Conservation (phyloP, 2,888 invertebrate species). For the Pegoplata infirma region DNA sequence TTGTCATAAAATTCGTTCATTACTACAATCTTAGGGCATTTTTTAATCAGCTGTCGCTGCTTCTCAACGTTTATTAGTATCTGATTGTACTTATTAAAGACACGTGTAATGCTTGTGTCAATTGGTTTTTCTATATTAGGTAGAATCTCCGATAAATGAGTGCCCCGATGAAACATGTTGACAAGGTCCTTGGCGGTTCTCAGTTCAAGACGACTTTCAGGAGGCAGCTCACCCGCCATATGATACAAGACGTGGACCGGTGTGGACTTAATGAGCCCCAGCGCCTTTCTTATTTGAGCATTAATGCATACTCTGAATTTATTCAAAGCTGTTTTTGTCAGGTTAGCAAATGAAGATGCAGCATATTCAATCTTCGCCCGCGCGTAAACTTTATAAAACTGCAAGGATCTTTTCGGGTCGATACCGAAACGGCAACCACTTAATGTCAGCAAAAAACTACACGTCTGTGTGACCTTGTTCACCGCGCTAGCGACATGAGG, state of each 20-base stretch:
- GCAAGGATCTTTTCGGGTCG: neutral
- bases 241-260: neutral
- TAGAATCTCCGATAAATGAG: no score
- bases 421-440: neutral
- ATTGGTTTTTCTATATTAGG: no score
- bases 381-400: neutral
- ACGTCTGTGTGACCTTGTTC: neutral
- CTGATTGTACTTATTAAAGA: no score
- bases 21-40: no score
- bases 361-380: constrained; percentile 1
- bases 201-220: neutral
- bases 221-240: neutral
- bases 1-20: no score
- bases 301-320: neutral
- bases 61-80: no score
- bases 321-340: neutral
- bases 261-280: neutral
- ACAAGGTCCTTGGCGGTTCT: neutral
- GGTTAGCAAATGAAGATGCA: neutral
- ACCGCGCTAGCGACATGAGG: neutral
- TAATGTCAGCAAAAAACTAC: neutral
- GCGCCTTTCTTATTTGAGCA: neutral
- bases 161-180: neutral
- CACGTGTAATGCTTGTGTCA: no score
- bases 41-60: no score